A percentile compares a stretch with the other conserved stretches of the same genome.
Conservation (phyloP, 64 coral and sea anemone species). For the Acropora tenuis region DNA sequence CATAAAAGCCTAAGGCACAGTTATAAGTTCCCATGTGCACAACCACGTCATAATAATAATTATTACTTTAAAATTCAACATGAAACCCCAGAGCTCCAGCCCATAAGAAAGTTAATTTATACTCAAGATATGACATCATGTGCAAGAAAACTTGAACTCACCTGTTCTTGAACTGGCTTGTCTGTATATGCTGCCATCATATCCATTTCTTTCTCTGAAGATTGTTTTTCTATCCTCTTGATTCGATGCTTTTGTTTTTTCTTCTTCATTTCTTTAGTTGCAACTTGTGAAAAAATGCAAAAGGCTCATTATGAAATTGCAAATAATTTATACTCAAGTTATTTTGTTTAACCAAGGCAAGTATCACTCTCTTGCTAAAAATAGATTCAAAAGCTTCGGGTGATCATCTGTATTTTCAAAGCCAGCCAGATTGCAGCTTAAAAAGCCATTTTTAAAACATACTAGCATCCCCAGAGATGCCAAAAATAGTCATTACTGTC, state of each 20-base stretch:
- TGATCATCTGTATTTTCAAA: neutral
- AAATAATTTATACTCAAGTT: too few species aligned
- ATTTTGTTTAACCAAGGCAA: too few species aligned
- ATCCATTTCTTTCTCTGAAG: slow-evolving; percentile 40
- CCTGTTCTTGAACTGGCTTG: slow-evolving; percentile 31
- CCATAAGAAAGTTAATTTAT: neutral
- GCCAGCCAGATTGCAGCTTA: neutral
- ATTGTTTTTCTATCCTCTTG: slow-evolving; percentile 59
- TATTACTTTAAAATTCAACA: too few species aligned
- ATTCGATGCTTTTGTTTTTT: slow-evolving; percentile 58
- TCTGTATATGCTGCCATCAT: slow-evolving; percentile 70
- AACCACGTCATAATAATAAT: too few species aligned
- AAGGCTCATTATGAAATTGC: neutral
- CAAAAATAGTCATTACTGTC: too few species aligned
- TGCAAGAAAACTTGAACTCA: neutral
- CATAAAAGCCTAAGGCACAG: too few species aligned
- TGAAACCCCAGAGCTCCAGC: too few species aligned
- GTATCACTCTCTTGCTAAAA: too few species aligned
- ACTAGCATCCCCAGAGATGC: too few species aligned
- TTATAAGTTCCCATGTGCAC: too few species aligned
- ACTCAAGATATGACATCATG: neutral
- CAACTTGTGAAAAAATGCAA: neutral
- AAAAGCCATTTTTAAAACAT: neutral
- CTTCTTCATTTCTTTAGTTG: slow-evolving; percentile 60
- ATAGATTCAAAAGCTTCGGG: too few species aligned